Evolutionary conservation across 2,888 invertebrate genomes (phyloP).

Genomic region (Mythimna lalbum): DNA sequence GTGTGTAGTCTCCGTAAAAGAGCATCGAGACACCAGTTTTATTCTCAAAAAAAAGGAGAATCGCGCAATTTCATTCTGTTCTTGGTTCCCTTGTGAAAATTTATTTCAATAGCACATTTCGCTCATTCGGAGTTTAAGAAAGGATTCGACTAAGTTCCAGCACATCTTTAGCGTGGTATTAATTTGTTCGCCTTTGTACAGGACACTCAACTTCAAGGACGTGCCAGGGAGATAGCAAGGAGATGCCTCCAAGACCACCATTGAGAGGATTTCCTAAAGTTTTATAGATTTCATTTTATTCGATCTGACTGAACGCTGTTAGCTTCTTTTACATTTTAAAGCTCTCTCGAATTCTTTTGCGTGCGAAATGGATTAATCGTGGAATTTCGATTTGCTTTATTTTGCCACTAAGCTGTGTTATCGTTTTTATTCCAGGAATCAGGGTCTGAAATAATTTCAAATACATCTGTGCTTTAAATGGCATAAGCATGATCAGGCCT

Average conservation of each 20-base stretch:
- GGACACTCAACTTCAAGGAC: slow-evolving; percentile 65
- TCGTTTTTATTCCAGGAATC: slow-evolving; percentile 13
- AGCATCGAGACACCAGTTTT: slow-evolving; percentile 81
- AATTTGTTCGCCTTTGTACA: slow-evolving; percentile 71
- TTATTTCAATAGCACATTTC: slow-evolving; percentile 77
- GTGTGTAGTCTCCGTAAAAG: slow-evolving; percentile 72
- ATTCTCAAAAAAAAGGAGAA: slow-evolving; percentile 74
- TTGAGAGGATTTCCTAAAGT: slow-evolving; percentile 67
- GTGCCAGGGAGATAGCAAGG: slow-evolving; percentile 65
- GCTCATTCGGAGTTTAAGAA: slow-evolving; percentile 72
- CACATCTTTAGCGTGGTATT: slow-evolving; percentile 74
- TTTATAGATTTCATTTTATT: slow-evolving; percentile 69
- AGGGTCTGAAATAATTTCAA: slow-evolving; percentile 3
- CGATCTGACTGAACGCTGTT: slow-evolving; percentile 64
- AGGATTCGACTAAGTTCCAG: slow-evolving; percentile 69
- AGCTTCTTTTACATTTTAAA: slow-evolving; percentile 63
- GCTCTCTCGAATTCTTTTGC: slow-evolving; percentile 61
- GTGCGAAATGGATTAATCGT: slow-evolving; percentile 60
- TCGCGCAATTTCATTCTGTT: slow-evolving; percentile 78
- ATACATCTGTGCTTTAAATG: not conserved
- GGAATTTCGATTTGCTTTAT: slow-evolving; percentile 61
- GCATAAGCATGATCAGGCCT: too few species aligned
- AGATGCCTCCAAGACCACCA: slow-evolving; percentile 67
- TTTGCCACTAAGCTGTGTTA: slow-evolving; percentile 48
- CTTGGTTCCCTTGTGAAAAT: slow-evolving; percentile 79